A percentile compares a stretch with the other conserved stretches of the same genome.
phyloP scores from a whole-genome alignment of 2,888 invertebrate species.

The Octodonta nipae region DNA sequence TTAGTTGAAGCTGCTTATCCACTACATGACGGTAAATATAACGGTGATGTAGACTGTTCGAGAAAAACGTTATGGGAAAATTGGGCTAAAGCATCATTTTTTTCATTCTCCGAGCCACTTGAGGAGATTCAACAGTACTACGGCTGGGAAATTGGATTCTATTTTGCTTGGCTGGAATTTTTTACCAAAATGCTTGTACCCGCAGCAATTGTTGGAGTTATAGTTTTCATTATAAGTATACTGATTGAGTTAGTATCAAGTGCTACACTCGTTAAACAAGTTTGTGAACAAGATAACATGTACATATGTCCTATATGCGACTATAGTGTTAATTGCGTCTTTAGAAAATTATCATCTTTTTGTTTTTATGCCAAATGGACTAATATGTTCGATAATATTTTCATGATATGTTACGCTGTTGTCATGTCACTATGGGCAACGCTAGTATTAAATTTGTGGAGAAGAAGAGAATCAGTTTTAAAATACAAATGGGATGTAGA shows the following conservation, averaged over 20 bases:
- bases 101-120: slow-evolving; percentile 49
- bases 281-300: slow-evolving; percentile 23
- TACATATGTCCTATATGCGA: slow-evolving; percentile 46
- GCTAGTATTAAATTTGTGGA: slow-evolving; percentile 27
- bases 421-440: slow-evolving; percentile 30
- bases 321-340: slow-evolving; percentile 36
- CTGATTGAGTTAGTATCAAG: background rate
- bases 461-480: slow-evolving; percentile 20
- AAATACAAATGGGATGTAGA: slow-evolving; percentile 23
- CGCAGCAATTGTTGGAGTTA: slow-evolving; percentile 34
- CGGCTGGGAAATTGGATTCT: slow-evolving; percentile 43
- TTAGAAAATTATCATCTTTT: slow-evolving; percentile 37
- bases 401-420: slow-evolving; percentile 23
- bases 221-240: slow-evolving; percentile 8
- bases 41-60: no score
- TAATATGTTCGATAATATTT: slow-evolving; percentile 29
- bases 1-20: slow-evolving; percentile 27
- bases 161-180: slow-evolving; percentile 44
- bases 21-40: slow-evolving; percentile 27
- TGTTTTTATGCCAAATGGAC: slow-evolving; percentile 40
- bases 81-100: no score
- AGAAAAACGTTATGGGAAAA: slow-evolving; percentile 1
- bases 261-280: slow-evolving; percentile 14
- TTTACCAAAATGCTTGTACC: slow-evolving; percentile 41
- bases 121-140: slow-evolving; percentile 44